Conservation (phyloP, 2,113 vertebrate species). For the Gallinago paraguaiae region DNA sequence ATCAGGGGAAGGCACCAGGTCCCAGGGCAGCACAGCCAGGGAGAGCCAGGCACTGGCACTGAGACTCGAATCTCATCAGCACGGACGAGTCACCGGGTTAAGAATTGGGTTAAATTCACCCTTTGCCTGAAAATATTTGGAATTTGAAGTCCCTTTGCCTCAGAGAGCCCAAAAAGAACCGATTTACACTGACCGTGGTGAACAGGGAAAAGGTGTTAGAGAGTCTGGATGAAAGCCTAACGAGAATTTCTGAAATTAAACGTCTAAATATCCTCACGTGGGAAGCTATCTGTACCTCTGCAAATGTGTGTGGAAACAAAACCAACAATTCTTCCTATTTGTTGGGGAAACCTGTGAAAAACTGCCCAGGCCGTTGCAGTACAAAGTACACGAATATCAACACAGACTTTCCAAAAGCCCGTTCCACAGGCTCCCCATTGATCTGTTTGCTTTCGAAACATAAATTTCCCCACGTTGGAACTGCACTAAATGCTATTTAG, state of each 20-base stretch:
- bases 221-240: background rate
- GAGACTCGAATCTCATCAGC: background rate
- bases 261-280: background rate
- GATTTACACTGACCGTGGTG: accelerated
- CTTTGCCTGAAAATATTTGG: background rate
- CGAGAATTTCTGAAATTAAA: background rate
- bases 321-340: background rate
- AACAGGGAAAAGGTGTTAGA: background rate
- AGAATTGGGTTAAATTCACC: background rate
- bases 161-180: accelerated
- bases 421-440: background rate
- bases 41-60: accelerated
- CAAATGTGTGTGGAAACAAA: accelerated
- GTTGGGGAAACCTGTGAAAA: background rate
- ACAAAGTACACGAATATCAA: background rate
- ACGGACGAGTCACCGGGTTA: accelerated
- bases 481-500: conserved; percentile 77
- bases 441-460: conserved; percentile 52
- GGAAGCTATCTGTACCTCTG: background rate
- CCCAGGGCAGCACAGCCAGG: accelerated
- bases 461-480: conserved; percentile 49
- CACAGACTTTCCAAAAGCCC: background rate
- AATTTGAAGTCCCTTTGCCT: background rate
- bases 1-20: accelerated
- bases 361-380: background rate